Conservation (phyloP, 2,888 invertebrate genomes). For the Teleogryllus oceanicus region DNA sequence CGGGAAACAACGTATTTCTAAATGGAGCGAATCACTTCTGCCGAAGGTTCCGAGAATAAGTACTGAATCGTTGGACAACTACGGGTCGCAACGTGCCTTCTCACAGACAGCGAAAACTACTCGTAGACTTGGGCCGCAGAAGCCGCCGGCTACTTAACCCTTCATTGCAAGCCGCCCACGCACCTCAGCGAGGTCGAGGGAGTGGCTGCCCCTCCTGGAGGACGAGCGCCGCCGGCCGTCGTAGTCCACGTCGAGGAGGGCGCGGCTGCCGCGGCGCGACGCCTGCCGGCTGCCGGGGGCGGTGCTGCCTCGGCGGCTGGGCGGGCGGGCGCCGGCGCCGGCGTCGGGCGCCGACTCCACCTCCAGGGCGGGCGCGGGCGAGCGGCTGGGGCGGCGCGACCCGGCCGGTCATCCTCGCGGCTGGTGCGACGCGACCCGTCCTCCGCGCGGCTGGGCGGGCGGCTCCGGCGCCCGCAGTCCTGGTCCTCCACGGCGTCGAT, state of each 20-base stretch:
- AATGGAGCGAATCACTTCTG: no score
- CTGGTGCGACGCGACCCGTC: no score
- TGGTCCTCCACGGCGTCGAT: not conserved
- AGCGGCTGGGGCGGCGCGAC: no score
- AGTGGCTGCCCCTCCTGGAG: not conserved
- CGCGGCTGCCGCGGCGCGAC: conserved; percentile 3
- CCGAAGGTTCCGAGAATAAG: no score
- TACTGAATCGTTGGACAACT: no score
- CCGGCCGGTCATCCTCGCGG: not conserved
- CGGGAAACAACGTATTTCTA: no score
- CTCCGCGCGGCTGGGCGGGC: not conserved
- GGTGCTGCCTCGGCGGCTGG: conserved; percentile 10
- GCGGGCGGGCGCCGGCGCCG: not conserved
- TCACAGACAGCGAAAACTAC: no score
- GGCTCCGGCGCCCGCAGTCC: not conserved
- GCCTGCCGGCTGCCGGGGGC: not conserved
- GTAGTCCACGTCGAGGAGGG: not conserved
- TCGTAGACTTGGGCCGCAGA: no score
- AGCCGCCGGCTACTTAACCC: no score
- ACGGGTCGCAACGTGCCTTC: no score
- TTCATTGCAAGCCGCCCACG: no score
- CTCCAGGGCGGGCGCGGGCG: not conserved
- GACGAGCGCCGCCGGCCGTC: not conserved
- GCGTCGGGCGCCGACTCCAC: not conserved
- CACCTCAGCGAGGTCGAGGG: not conserved